phyloP scores from a whole-genome alignment of 2,797 vertebrate genomes.

The Anguilla pacifica region DNA sequence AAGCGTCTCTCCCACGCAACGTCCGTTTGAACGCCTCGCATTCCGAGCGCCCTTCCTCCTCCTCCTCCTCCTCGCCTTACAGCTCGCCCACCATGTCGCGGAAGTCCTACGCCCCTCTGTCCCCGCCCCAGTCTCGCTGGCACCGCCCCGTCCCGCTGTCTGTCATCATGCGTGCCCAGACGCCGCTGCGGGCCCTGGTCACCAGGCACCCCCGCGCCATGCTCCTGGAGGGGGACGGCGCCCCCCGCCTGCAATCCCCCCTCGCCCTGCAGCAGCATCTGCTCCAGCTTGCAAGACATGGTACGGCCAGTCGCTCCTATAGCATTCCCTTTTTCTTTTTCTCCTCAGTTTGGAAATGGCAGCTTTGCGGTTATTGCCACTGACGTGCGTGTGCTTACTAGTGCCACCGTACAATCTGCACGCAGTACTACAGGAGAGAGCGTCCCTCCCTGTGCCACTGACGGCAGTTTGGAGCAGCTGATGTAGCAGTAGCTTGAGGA shows the following conservation, averaged over 20 bases:
- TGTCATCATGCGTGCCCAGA: conserved; percentile 88
- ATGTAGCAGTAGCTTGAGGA: not conserved
- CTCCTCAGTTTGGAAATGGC: not conserved
- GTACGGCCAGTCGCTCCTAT: conserved; percentile 43
- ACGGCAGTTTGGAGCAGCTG: not conserved
- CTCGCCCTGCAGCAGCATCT: conserved; percentile 55
- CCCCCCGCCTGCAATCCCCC: conserved; percentile 28
- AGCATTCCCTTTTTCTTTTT: not conserved
- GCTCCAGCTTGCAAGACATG: conserved; percentile 63
- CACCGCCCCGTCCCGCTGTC: conserved; percentile 84
- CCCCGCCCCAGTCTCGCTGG: conserved; percentile 52
- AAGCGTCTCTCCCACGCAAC: conserved; percentile 64
- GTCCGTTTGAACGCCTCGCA: conserved; percentile 55
- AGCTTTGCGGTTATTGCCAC: not conserved
- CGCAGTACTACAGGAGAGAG: not conserved
- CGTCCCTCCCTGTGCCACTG: not conserved
- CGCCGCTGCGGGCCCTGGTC: conserved; percentile 71
- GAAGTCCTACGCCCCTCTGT: conserved; percentile 78
- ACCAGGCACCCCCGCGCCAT: conserved; percentile 37
- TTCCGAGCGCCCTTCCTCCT: conserved; percentile 65
- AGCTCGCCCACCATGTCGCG: conserved; percentile 76
- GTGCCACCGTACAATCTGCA: not conserved
- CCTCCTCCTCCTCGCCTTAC: conserved; percentile 56
- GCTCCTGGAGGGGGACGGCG: conserved; percentile 45
- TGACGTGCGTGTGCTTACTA: not conserved